Conservation (phyloP, 2,113 vertebrate species). For the Ptilonorhynchus violaceus region DNA sequence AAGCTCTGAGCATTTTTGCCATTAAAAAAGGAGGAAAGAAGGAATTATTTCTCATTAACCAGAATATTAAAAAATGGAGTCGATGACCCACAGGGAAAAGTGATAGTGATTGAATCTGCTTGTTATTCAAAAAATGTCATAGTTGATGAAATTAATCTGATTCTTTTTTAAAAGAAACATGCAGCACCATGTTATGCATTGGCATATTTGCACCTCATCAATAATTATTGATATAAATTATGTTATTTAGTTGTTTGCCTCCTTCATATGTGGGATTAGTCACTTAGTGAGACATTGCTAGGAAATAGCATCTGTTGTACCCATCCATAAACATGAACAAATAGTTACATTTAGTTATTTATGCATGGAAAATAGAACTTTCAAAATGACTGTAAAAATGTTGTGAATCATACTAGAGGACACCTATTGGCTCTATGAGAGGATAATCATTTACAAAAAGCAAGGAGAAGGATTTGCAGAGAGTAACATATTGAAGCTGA, state of each 20-base stretch:
- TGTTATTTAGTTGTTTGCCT: slow-evolving; percentile 6
- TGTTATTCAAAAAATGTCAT: not conserved
- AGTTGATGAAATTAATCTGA: not conserved
- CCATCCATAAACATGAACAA: not conserved
- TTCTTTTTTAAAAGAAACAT: not conserved
- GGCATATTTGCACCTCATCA: not conserved
- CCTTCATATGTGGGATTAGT: not conserved
- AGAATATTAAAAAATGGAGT: not conserved
- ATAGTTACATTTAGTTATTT: slow-evolving; percentile 17
- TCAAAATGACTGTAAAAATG: not conserved
- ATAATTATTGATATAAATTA: slow-evolving; percentile 33
- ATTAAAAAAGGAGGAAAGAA: not conserved
- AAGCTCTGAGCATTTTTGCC: not conserved
- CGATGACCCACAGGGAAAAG: not conserved
- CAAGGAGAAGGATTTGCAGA: not conserved
- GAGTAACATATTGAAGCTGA: not conserved
- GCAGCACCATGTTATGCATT: not conserved
- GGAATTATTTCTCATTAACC: not conserved
- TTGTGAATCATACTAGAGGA: not conserved
- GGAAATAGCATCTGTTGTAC: slow-evolving; percentile 5
- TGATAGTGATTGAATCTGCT: not conserved
- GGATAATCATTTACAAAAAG: not conserved
- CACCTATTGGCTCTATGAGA: not conserved
- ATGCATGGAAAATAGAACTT: not conserved
- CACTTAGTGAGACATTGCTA: slow-evolving; percentile 1